Evolutionary conservation across 2,797 vertebrate genomes (phyloP), one percentile per base, ranked within the genome.

Genomic region (Poeciliopsis turneri): DNA sequence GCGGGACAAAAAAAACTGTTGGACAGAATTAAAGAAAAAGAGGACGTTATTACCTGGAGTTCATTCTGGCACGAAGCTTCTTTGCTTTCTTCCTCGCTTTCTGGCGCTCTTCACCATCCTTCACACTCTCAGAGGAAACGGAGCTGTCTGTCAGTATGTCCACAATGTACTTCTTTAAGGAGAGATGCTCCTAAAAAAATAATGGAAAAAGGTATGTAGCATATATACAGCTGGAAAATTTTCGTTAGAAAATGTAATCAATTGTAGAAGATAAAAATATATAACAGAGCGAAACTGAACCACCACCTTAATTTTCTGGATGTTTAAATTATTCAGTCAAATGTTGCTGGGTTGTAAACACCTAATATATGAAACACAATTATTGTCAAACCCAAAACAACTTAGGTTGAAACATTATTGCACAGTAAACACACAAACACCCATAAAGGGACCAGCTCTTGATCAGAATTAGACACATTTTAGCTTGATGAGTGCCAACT

Each of bases 121-220:
- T 98, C 47, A 93, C 15, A 6, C 94, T 94, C 86, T 99, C 98
- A 28, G 95, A 88, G 41, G 96, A 95, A 79, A 96, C 94, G 0
- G 95, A 94, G 90, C 94, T 96, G 95, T 99, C 98, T 1, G 96
- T 93, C 90, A 99, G 92, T 79, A 99, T 96, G 79, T 99, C 98
- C 89, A 98, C 95, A 45, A 99, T 96, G 90, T 99, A 99, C 90
- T 99, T 99, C 93, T 99, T 99, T 90, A 98, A 92, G 70, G 98
- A 99, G 74, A 99, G 96, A 91, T 99, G 98, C 82, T 99, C 98
- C 98, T 99, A 86, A 9, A 94, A 49, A 64, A 64, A 82, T 2
- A 76, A 45, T 18, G 71, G 8, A 72, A 78, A 36, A 11, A 84
- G 86, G 12, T 69, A 78, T n/a, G 61, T 33, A 84, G 70, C 23